Evolutionary conservation across 1,140 invertebrate genomes (phyloP), one percentile per base, ranked within the genome.

Genomic region (Drosophila arizonae): DNA sequence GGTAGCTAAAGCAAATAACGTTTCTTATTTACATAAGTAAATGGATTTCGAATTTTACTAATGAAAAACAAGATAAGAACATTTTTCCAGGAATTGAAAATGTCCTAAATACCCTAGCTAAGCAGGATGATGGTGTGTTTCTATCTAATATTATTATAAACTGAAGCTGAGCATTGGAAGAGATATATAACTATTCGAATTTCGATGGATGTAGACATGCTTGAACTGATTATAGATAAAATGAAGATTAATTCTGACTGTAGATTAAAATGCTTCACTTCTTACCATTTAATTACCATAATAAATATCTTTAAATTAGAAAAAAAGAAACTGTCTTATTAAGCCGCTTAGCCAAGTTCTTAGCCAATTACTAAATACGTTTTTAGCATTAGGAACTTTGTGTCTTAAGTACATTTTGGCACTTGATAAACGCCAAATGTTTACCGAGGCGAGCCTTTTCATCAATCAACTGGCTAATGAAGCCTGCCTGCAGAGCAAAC

Each of bases 391-490:
- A 54, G 13, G 13, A 58, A 39, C 21, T 72, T 39, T 39, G 36
- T 67, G 3, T 41, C 36, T 13, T 21, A 55, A 60, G 57, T 36
- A 48, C 17, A 36, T 52, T 60, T 30, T 13, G 21, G 8, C 11
- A n/a, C 30, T 65, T 17, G 26, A 45, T 36, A 60, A 65, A 65
- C 30, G 52, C 21, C 45, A 68, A 45, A 50, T 68, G 64, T 17
- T 28, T 43, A 26, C 51, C 41, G 15, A 50, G 56, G 33, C n/a
- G 28, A 21, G 26, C 33, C n/a, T 4, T 36, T 45, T 51, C 51
- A 72, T 57, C 62, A 24, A 67, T 72, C 55, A 72, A 45, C 52
- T 39, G 28, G 26, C 64, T 68, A 70, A 63, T 50, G 41, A 63
- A 50, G 60, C 60, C 9, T 48, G 43, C 17, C 24, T 43, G 15